phyloP scores from a whole-genome alignment of 2,113 vertebrate genomes.

The Dicerorhinus sumatrensis region DNA sequence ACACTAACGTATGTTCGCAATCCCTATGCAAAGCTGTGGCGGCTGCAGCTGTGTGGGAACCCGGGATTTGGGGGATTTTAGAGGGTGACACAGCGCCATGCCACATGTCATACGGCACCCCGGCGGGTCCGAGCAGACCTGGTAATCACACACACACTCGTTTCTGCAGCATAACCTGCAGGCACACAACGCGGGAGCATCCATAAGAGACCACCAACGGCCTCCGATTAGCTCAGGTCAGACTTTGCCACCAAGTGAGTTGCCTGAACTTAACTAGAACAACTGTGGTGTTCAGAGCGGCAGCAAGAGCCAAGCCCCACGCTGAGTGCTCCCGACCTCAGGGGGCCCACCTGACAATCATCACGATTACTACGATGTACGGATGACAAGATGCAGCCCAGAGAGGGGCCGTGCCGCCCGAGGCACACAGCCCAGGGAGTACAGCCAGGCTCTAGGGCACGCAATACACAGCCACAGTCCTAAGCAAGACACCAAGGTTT shows the following conservation, averaged over 20 bases:
- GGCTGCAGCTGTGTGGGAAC: background rate
- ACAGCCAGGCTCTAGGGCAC: background rate
- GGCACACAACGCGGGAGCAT: no score
- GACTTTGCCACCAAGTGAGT: background rate
- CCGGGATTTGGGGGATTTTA: background rate
- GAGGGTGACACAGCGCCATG: background rate
- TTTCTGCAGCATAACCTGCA: background rate
- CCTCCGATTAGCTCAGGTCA: background rate
- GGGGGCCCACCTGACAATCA: background rate
- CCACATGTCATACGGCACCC: background rate
- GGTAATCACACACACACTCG: background rate
- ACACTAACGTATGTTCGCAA: fast-evolving
- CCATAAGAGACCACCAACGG: background rate
- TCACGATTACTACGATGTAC: fast-evolving
- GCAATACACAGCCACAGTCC: background rate
- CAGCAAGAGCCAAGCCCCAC: background rate
- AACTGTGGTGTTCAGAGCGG: background rate
- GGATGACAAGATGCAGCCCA: fast-evolving
- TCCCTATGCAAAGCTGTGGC: fast-evolving
- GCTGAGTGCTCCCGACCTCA: background rate
- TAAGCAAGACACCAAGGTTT: background rate
- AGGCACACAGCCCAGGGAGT: background rate
- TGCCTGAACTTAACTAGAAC: background rate
- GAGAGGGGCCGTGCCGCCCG: fast-evolving
- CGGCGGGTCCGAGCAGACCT: background rate